Evolutionary conservation across 2,888 invertebrate species (phyloP), one percentile per base, ranked within the genome.

Genomic region (Papilio demoleus): DNA sequence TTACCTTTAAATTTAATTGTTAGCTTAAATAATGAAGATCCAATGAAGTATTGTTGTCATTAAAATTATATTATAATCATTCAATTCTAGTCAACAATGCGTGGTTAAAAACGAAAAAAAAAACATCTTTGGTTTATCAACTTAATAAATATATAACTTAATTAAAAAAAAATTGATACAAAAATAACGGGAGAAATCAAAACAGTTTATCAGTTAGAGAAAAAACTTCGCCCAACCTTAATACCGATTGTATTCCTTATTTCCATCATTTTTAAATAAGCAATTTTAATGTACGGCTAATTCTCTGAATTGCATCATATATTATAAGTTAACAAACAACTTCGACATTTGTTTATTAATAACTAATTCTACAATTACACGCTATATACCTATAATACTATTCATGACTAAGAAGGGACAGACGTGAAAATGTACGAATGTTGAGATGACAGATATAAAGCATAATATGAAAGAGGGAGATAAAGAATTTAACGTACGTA

Each of bases 291-390:
- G 87, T 92, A 90, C 86, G 86, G 84, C 88, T 90, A 91, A 90
- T 81, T 81, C 88, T 92, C 92, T 91, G 92, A 92, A 92, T 90
- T 91, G 92, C 92, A 90, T 89, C 77, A 88, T 91, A 89, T 90
- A 89, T 88, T 82, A 83, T 88, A 85, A 85, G 88, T 92, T 91
- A 92, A 91, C 92, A 90, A 92, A 89, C 90, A 92, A 90, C 88
- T 90, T 87, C 89, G 86, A 85, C 84, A 75, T 83, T 82, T 82
- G 77, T 81, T 85, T 81, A 81, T 73, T 77, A 74, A 79, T 72
- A 79, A 73, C 85, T 91, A 88, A 76, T 70, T 75, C 89, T 91
- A 91, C 88, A 70, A 68, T 76, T 89, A 88, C 83, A 78, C 71
- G 70, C 89, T 91, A 90, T 79, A 71, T 79, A 79, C 79, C 88